Conservation (phyloP, 2,888 invertebrate genomes). For the Beris morrisii region DNA sequence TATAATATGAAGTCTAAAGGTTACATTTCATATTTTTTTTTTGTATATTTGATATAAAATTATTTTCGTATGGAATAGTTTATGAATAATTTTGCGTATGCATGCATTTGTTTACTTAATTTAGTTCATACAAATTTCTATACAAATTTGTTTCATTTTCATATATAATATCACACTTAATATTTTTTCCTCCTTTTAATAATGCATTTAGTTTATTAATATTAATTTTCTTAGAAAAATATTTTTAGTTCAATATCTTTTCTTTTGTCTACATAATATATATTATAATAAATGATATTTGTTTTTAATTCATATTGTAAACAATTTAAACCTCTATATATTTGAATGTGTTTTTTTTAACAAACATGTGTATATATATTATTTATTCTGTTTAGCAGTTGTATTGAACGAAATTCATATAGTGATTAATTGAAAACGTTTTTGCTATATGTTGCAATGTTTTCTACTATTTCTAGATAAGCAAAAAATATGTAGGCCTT, state of each 20-base stretch:
- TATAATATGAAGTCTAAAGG: no score
- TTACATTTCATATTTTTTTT: not conserved
- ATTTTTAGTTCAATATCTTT: not conserved
- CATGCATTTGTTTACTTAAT: not conserved
- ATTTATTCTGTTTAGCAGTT: no score
- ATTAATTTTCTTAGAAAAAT: slow-evolving; percentile 19
- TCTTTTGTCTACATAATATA: slow-evolving; percentile 11
- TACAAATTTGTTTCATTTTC: slow-evolving; percentile 2
- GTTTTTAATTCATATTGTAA: not conserved
- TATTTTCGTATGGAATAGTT: not conserved
- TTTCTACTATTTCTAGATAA: not conserved
- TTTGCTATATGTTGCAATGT: no score
- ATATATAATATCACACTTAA: slow-evolving; percentile 23
- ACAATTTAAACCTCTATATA: no score
- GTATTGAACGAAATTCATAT: no score
- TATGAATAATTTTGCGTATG: slow-evolving; percentile 3
- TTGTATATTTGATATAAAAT: slow-evolving; percentile 16
- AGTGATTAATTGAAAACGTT: no score
- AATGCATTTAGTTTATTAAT: not conserved
- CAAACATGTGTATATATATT: no score
- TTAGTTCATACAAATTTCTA: slow-evolving; percentile 9
- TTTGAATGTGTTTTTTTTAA: no score
- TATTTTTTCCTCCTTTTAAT: not conserved
- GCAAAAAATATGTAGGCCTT: slow-evolving; percentile 21
- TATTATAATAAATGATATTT: not conserved